Conservation (phyloP, 1,140 invertebrate species). For the silkworm (Bombyx mori) region ASM3026992v2 NC_085111.1:11635001-11635500, state of each 20-base stretch:
- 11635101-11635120: conserved; percentile 50
- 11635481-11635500: too few relatives aligned
- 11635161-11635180: conserved; percentile 54
- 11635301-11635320: conserved; percentile 5
- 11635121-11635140: conserved; percentile 17
- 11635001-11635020: background rate
- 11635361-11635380: conserved; percentile 3
- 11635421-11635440: background rate
- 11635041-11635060: conserved; percentile 38
- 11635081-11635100: conserved; percentile 25
- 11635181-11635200: conserved; percentile 37
- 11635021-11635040: conserved; percentile 24
- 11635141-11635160: conserved; percentile 36
- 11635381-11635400: background rate
- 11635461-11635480: too few relatives aligned
- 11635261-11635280: conserved; percentile 6
- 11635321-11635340: background rate
- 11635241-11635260: conserved; percentile 25
- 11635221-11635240: conserved; percentile 40
- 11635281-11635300: conserved; percentile 2
- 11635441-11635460: too few relatives aligned
- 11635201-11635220: conserved; percentile 47
- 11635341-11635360: background rate
- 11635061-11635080: conserved; percentile 46
- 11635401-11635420: conserved; percentile 1